Conservation (phyloP, 2,113 vertebrate genomes). For the Noctilio leporinus region DNA sequence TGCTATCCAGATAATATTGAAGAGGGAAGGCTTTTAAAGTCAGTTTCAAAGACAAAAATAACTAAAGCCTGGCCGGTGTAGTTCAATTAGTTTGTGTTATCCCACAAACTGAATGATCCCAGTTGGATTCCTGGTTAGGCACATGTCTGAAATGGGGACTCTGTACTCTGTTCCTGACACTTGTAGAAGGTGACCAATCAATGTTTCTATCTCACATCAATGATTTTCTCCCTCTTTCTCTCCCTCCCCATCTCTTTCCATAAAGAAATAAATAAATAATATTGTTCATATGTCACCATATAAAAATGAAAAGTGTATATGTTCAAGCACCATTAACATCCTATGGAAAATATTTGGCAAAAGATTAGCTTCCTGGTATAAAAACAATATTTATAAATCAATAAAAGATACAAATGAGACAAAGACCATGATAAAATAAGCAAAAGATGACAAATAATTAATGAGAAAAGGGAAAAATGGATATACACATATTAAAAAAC, state of each 20-base stretch:
- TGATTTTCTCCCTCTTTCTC: too few relatives aligned
- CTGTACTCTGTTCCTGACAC: too few relatives aligned
- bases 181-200: too few relatives aligned
- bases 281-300: neutral
- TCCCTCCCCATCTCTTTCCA: too few relatives aligned
- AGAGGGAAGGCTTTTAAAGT: neutral
- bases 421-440: neutral
- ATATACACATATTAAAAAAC: neutral
- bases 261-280: neutral
- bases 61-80: neutral
- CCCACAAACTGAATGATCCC: too few relatives aligned
- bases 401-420: neutral
- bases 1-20: neutral
- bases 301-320: neutral
- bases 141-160: too few relatives aligned
- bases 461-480: neutral
- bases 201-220: too few relatives aligned
- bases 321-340: neutral
- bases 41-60: neutral
- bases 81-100: too few relatives aligned
- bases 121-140: too few relatives aligned
- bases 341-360: neutral
- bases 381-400: neutral
- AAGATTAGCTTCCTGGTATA: neutral
- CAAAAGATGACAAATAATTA: neutral